Base-by-base conservation (phyloP, 1,140 invertebrate genomes). In the Cecropterus lyciades region DNA sequence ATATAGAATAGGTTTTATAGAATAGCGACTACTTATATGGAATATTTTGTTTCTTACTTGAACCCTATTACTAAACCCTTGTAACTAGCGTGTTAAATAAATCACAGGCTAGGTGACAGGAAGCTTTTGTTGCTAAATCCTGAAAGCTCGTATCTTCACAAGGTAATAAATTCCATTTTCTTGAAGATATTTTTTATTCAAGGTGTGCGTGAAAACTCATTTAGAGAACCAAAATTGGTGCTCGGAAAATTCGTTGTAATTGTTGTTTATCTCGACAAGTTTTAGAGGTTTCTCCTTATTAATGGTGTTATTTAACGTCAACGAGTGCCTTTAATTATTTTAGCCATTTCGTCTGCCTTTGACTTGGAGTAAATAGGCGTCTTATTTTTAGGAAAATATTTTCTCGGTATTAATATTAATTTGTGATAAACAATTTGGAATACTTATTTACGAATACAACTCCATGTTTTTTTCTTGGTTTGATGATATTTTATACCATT, bases 221-320 rank as follows among this genome's bases (percentile, higher is more conserved):
- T 72, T 65, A 59, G 33, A 30, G 14, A 37, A 55, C 57, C 43
- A 52, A 72, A 82, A 80, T 78, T 77, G 76, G 68, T 73, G 49
- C 66, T 72, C 72, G 20, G 53, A 51, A 75, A 84, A 86, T 76
- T 84, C 68, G 59, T 66, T 67, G 72, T 79, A 85, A 85, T 79
- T 82, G 79, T 87, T 84, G 73, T 86, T 84, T 86, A 87, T 82
- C 78, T 84, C 67, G 70, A 69, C 70, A 82, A 82, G 67, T 84
- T 87, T 84, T 71, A 65, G 77, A 73, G 77, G 77, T 77, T 84
- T 80, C 77, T 67, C 70, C 74, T 89, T 85, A 89, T 89, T 85
- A 86, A 89, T 85, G 86, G 76, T 84, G 72, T 85, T 83, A 80
- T 85, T 79, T 83, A 83, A 82, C 72, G 76, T 79, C 77, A 73